These are phyloP conservation scores for Eupithecia subumbrata DNA, from an alignment of 2,888 invertebrate species.

Conservation along the genomic window DNA sequence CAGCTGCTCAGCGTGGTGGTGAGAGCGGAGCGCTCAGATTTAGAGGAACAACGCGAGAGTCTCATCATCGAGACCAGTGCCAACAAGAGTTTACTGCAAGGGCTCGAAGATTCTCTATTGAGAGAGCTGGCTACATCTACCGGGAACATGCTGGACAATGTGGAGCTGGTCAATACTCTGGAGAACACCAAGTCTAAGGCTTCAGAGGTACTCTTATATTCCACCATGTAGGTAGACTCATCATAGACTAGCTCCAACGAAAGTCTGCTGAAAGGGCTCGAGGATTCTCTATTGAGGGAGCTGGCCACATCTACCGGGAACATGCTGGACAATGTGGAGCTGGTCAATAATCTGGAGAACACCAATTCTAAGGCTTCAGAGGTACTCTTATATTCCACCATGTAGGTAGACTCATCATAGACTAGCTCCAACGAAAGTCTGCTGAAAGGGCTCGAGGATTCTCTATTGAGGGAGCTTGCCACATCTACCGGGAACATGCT, in stretches of 20 bases:
- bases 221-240: slow-evolving; percentile 77
- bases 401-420: slow-evolving; percentile 90
- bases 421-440: slow-evolving; percentile 94
- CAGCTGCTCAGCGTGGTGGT: slow-evolving; percentile 96
- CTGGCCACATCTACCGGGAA: slow-evolving; percentile 94
- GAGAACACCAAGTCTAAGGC: slow-evolving; percentile 96
- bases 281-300: slow-evolving; percentile 93
- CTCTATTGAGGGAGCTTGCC: slow-evolving; percentile 91
- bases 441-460: slow-evolving; percentile 93
- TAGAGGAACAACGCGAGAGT: slow-evolving; percentile 93
- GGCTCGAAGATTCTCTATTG: slow-evolving; percentile 93
- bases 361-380: slow-evolving; percentile 94
- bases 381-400: too few species aligned
- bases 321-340: slow-evolving; percentile 95
- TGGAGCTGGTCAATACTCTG: slow-evolving; percentile 92
- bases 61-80: slow-evolving; percentile 93
- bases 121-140: slow-evolving; percentile 93
- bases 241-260: slow-evolving; percentile 94
- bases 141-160: slow-evolving; percentile 97
- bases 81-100: slow-evolving; percentile 92
- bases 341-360: slow-evolving; percentile 93
- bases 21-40: slow-evolving; percentile 92
- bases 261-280: slow-evolving; percentile 91
- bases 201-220: slow-evolving; percentile 84
- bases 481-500: slow-evolving; percentile 96